Percentiles rank a stretch among this genome's conserved stretches.
These are phyloP conservation scores for Lasioglossum oenotherae DNA, from an alignment of 2,888 invertebrate species.

Conservation along the genomic window DNA sequence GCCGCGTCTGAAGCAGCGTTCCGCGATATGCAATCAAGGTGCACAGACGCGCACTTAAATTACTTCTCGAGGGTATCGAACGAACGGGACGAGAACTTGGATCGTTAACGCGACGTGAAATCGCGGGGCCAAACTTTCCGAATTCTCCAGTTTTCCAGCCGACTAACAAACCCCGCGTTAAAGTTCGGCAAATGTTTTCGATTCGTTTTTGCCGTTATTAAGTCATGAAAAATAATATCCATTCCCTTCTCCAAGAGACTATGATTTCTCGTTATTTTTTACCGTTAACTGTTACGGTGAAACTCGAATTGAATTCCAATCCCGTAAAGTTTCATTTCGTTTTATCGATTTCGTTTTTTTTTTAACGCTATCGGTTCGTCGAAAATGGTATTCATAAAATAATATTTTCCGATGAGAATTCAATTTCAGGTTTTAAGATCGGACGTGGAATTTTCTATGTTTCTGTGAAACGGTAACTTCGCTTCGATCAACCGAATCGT, in stretches of 20 bases:
- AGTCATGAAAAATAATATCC: neutral
- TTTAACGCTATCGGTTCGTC: neutral
- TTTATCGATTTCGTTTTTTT: neutral
- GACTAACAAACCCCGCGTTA: conserved; percentile 33
- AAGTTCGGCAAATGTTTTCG: neutral
- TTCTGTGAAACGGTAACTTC: neutral
- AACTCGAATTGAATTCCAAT: neutral
- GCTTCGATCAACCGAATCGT: neutral
- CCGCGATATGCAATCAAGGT: conserved; percentile 49
- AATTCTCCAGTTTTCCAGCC: conserved; percentile 44
- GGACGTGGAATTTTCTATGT: neutral
- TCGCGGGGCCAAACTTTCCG: conserved; percentile 44
- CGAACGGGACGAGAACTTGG: conserved; percentile 58
- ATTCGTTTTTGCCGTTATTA: too few relatives aligned
- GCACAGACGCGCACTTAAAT: conserved; percentile 54
- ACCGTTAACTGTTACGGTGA: too few relatives aligned
- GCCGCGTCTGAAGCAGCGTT: conserved; percentile 26
- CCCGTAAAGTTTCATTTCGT: neutral
- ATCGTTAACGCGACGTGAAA: conserved; percentile 59
- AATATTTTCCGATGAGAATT: neutral
- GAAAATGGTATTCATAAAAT: neutral
- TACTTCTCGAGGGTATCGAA: conserved; percentile 56
- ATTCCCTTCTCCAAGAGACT: neutral
- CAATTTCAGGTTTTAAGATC: neutral
- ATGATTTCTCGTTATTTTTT: neutral